Evolutionary conservation across 2,888 invertebrate genomes (phyloP), one percentile per base, ranked within the genome.

Genomic region (Fragum sueziense): DNA sequence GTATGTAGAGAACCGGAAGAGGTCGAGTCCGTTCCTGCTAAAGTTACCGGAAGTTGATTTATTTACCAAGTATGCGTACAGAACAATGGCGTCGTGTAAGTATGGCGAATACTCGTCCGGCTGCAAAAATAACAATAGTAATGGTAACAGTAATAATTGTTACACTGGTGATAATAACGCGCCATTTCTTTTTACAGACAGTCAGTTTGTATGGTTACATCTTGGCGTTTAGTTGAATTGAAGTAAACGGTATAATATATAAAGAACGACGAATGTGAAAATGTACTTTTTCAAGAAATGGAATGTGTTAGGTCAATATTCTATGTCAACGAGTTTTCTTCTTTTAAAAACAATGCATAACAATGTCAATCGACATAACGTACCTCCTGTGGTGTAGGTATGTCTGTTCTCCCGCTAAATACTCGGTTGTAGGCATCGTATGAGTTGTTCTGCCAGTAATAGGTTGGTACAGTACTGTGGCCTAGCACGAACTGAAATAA

Each of bases 31-130:
- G 6, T 34, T 37, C 2, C 54, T 59, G 2, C 33, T 54, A 22
- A n/a, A 41, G 51, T 74, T 74, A 25, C 57, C n/a, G 7, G 74
- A 22, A 14, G 79, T 54, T 6, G 77, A 74, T 22, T 20, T 37
- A 34, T 76, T 80, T 2, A 76, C 37, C 1, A n/a, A 20, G 37
- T 59, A 41, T 27, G 78, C 83, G 54, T 79, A 84, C 61, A 78
- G 17, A 1, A 84, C 20, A 2, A 84, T 62, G 7, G 80, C 71
- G 57, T 84, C 83, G 27, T 80, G 80, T 25, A 84, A 73, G 41
- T 84, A 84, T 11, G 78, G 73, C 2, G 83, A 69, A 29, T 54
- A 80, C 59, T 80, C 73, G 65, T 84, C 83, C 0, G 78, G 80
- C 83, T 84, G 68, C 11, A 70, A 52, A 22, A 11, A n/a, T 4